A percentile compares a stretch with the other conserved stretches of the same genome.
These are phyloP conservation scores for Canis aureus DNA, from an alignment of 2,113 vertebrate genomes.

Conservation along the genomic window DNA sequence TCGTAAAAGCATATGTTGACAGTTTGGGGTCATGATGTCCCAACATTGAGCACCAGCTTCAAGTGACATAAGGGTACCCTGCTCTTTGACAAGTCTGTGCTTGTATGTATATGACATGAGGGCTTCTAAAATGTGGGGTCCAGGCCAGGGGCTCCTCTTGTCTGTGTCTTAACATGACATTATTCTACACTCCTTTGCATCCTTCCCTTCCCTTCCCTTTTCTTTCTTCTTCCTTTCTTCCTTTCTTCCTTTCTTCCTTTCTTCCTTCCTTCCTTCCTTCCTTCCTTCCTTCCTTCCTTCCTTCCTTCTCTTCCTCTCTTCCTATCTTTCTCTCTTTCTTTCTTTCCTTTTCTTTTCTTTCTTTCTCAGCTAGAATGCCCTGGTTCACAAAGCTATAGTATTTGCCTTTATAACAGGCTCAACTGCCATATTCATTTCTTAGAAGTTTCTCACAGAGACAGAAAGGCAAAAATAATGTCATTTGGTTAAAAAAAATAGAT, in stretches of 20 bases:
- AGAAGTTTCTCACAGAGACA: neutral
- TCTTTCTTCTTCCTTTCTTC: no score
- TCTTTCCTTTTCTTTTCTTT: neutral
- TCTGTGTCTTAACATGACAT: neutral
- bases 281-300: no score
- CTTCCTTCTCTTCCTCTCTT: neutral
- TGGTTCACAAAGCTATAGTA: neutral
- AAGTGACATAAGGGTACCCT: neutral
- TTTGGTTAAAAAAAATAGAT: neutral
- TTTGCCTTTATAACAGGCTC: neutral
- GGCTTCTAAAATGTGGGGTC: neutral
- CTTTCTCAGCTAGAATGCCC: neutral
- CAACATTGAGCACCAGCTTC: no score
- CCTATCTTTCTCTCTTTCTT: neutral
- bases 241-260: neutral
- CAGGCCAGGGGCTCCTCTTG: neutral
- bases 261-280: no score
- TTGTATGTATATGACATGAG: neutral
- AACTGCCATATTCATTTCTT: neutral
- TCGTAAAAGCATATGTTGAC: neutral
- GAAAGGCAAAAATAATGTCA: neutral
- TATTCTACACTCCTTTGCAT: neutral
- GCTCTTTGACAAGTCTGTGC: neutral
- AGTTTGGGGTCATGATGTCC: accelerated
- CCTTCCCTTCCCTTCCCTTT: no score